Evolutionary conservation across 2,113 vertebrate species (phyloP), one percentile per base, ranked within the genome.

Genomic region (Sylvilagus bachmani): DNA sequence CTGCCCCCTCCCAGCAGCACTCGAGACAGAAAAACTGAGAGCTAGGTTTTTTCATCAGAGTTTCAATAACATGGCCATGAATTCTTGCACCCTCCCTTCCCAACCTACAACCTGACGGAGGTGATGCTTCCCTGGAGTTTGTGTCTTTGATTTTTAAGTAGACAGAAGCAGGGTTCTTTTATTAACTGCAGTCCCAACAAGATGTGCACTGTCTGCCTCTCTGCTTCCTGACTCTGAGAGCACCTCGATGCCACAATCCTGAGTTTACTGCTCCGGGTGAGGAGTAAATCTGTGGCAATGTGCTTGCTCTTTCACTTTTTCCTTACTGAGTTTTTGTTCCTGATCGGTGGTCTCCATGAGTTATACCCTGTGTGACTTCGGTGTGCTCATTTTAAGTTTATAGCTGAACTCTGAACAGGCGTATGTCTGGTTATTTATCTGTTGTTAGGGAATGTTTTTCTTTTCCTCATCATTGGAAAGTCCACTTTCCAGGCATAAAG

Each of bases 61-160:
- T 12, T 51, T 51, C 36, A 33, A 25, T 49, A 27, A 16, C 16
- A 6, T 16, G 9, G 7, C 51, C 49, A n/a, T 17, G 29, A 33
- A 44, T 16, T 8, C 16, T n/a, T 14, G 6, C 31, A n/a, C 11
- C 8, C 7, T 3, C 5, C 4, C 24, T 19, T 6, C 14, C 13
- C 24, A 62, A 53, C 31, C 55, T 16, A 61, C 21, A 33, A 29
- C 6, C 17, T 70, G 7, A 3, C 21, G 6, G 17, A 14, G 17
- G 61, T 71, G n/a, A 29, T 70, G 16, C 51, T 33, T 79, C 51
- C 55, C 49, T 44, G 21, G 49, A 69, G 10, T 58, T n/a, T 21
- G 2, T 75, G 36, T 21, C 69, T 78, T 44, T 67, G 19, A 64
- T n/a, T 92, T 77, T 77, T 38, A 78, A 58, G 71, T 58, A 24